Base-by-base conservation (phyloP, 2,797 vertebrate species). In the Balearica regulorum region DNA sequence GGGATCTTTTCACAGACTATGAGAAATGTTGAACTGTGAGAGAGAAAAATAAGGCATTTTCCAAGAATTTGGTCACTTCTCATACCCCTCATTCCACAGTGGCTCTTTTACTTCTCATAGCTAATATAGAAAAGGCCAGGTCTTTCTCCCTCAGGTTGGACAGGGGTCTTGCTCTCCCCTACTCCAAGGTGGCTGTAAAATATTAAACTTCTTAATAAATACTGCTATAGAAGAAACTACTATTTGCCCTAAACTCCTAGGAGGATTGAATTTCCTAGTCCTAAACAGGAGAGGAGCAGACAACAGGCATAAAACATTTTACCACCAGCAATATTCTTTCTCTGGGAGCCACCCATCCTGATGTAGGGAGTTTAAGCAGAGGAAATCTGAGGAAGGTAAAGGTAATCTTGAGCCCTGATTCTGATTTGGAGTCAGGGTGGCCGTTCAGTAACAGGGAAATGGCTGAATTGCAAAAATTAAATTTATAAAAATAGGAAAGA, bases 301-400 rank as follows among this genome's bases (percentile, higher is more conserved):
- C 0, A 9, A 89, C 11, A 82, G 41, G 37, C 78, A 92, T 8
- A 15, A 73, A 95, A 92, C 22, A 49, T 68, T 92, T 60, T 68
- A 77, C 75, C 60, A 87, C 25, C 26, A 70, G 53, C 53, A 72
- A 91, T 79, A 79, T 12, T 82, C 41, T 83, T 95, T 89, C 48
- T 77, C 48, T 64, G 49, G 54, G 41, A 95, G 71, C 26, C 83
- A 82, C 18, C 22, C 78, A 49, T 94, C n/a, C 78, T 65, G 66
- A 88, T 62, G 43, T 4, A 62, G 69, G 31, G 44, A 94, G 28
- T 49, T 48, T 83, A 94, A 83, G 83, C 22, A 90, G 76, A 87
- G 25, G 90, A 95, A 97, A 96, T 91, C 49, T 70, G 93, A 96
- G 93, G 80, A 97, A 91, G 62, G 93, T 96, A 91, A 93, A 97